phyloP scores from a whole-genome alignment of 2,888 invertebrate genomes.

The Augochlorella aurata region DNA sequence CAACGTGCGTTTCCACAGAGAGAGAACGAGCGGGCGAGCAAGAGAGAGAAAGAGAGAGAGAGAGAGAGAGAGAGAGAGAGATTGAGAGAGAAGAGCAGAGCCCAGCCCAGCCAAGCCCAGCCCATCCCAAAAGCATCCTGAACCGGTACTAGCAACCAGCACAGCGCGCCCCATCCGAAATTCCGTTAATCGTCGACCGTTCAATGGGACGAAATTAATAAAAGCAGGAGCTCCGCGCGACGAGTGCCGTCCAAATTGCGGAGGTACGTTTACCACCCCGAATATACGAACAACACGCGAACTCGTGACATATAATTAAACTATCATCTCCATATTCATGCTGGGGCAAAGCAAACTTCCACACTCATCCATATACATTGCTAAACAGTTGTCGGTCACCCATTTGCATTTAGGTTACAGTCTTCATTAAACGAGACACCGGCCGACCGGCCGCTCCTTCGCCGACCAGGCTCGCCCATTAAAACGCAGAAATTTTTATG shows the following conservation, averaged over 20 bases:
- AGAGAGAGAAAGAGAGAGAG: too few species aligned
- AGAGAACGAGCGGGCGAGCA: too few species aligned
- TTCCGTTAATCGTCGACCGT: conserved; percentile 18
- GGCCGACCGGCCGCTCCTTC: too few species aligned
- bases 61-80: too few species aligned
- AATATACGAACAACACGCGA: conserved; percentile 50
- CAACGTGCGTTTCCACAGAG: neutral
- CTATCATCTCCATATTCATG: conserved; percentile 62
- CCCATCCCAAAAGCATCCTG: neutral
- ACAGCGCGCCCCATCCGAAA: neutral
- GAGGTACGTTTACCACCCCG: conserved; percentile 20
- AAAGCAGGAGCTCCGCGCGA: conserved; percentile 26
- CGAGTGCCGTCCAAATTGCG: conserved; percentile 34
- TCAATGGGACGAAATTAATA: conserved; percentile 48
- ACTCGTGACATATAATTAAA: conserved; percentile 60
- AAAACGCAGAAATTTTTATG: conserved; percentile 39
- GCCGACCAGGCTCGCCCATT: conserved; percentile 26
- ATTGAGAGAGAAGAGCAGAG: too few species aligned
- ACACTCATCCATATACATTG: conserved; percentile 60
- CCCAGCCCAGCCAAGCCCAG: neutral
- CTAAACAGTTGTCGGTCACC: conserved; percentile 58
- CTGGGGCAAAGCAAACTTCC: conserved; percentile 49
- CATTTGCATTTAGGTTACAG: conserved; percentile 59
- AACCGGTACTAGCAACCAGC: neutral
- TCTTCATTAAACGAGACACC: conserved; percentile 47